phyloP scores from a whole-genome alignment of 2,797 vertebrate species.

The Triplophysa bombifrons region DNA sequence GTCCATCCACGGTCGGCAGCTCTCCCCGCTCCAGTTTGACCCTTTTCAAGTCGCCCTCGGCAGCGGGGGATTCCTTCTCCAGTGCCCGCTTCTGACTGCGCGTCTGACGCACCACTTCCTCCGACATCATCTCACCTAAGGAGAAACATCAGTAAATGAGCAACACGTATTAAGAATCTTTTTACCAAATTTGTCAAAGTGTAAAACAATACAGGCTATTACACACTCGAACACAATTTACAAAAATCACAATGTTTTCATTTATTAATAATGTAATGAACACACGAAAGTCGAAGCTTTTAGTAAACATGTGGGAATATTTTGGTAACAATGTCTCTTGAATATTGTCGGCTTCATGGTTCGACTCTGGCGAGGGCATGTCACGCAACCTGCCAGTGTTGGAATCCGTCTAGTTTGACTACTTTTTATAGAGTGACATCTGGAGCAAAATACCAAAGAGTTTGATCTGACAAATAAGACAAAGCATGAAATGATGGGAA shows the following conservation, averaged over 20 bases:
- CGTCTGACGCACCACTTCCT: conserved; percentile 91
- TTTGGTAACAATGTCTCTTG: too few species aligned
- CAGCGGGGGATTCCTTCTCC: conserved; percentile 80
- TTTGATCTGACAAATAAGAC: neutral
- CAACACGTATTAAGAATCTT: too few species aligned
- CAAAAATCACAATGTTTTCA: too few species aligned
- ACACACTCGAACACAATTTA: too few species aligned
- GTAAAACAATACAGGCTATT: neutral
- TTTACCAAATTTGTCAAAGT: neutral
- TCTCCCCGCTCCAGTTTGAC: conserved; percentile 82
- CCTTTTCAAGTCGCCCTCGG: conserved; percentile 86
- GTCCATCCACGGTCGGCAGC: conserved; percentile 47
- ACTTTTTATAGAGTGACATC: neutral
- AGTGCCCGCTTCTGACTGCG: conserved; percentile 95
- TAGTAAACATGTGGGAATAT: too few species aligned
- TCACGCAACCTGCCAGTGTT: neutral
- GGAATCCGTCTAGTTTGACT: neutral
- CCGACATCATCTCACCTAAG: conserved; percentile 83
- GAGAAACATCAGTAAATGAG: conserved; percentile 20
- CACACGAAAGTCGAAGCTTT: too few species aligned
- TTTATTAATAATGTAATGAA: too few species aligned
- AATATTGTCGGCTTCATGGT: neutral
- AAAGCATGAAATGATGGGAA: neutral
- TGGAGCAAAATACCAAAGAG: neutral
- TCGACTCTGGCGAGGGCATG: neutral